Conservation (phyloP, 2,888 invertebrate species). For the Phengaris alcon region DNA sequence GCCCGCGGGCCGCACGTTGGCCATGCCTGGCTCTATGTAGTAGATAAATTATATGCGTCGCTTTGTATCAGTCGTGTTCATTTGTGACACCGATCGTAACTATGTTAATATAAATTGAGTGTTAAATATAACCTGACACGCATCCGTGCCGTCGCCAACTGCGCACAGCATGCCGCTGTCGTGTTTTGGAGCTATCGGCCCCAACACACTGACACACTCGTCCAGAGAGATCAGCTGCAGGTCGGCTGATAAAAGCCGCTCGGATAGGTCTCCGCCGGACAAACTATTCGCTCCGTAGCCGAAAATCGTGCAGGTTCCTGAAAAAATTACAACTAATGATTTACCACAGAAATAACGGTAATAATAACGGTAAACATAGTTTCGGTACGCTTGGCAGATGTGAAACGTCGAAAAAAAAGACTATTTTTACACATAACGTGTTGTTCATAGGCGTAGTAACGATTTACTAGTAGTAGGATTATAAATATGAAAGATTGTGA, state of each 20-base stretch:
- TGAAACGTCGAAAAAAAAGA: too few species aligned
- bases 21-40: too few species aligned
- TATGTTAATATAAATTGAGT: constrained; percentile 1
- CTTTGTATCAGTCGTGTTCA: not conserved
- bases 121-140: constrained; percentile 56
- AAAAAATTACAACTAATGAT: constrained; percentile 35
- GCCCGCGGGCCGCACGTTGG: too few species aligned
- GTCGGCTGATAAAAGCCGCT: constrained; percentile 51
- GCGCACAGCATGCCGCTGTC: constrained; percentile 70
- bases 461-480: too few species aligned
- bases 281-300: constrained; percentile 61
- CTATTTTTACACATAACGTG: too few species aligned
- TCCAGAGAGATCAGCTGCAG: constrained; percentile 61
- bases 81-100: constrained; percentile 37
- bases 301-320: constrained; percentile 64
- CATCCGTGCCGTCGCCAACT: constrained; percentile 59
- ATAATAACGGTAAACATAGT: too few species aligned
- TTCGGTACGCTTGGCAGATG: too few species aligned
- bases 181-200: constrained; percentile 55
- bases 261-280: constrained; percentile 46
- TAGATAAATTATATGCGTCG: not conserved
- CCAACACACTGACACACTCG: constrained; percentile 55
- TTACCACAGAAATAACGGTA: not conserved
- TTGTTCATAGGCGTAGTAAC: too few species aligned
- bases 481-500: too few species aligned